Percentiles rank a stretch among this genome's conserved stretches.
phyloP scores from a whole-genome alignment of 1,140 invertebrate genomes.

The Grapholita molesta region DNA sequence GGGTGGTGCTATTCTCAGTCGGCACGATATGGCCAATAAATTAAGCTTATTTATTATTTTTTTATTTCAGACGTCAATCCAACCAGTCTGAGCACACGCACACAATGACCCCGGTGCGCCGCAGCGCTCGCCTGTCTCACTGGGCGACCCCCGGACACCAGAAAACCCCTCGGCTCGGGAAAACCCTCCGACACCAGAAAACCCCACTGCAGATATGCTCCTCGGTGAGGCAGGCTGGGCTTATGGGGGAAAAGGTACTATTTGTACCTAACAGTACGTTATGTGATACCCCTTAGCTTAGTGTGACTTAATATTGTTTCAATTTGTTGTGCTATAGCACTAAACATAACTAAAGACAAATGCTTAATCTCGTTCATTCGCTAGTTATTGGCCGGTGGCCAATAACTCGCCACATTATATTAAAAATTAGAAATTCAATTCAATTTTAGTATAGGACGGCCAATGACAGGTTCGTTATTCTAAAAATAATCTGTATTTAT shows the following conservation, averaged over 20 bases:
- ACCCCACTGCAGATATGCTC: conserved; percentile 42
- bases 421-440: too few species aligned
- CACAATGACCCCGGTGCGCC: conserved; percentile 35
- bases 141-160: conserved; percentile 19
- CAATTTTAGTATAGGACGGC: too few species aligned
- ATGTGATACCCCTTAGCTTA: conserved; percentile 27
- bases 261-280: conserved; percentile 35
- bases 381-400: too few species aligned
- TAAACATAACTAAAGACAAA: too few species aligned
- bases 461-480: too few species aligned
- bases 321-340: too few species aligned
- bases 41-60: conserved; percentile 2
- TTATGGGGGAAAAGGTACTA: conserved; percentile 22
- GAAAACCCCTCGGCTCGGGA: too few species aligned
- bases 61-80: conserved; percentile 24
- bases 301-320: too few species aligned
- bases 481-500: too few species aligned
- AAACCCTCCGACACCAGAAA: conserved; percentile 16
- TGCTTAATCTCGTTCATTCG: too few species aligned
- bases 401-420: too few species aligned
- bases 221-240: conserved; percentile 38
- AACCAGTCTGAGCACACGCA: conserved; percentile 22
- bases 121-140: conserved; percentile 43
- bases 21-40: conserved; percentile 20
- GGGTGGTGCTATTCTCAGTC: too few species aligned